Conservation (phyloP, 92 coral and sea anemone genomes). For the Palythoa caribaeorum region DNA sequence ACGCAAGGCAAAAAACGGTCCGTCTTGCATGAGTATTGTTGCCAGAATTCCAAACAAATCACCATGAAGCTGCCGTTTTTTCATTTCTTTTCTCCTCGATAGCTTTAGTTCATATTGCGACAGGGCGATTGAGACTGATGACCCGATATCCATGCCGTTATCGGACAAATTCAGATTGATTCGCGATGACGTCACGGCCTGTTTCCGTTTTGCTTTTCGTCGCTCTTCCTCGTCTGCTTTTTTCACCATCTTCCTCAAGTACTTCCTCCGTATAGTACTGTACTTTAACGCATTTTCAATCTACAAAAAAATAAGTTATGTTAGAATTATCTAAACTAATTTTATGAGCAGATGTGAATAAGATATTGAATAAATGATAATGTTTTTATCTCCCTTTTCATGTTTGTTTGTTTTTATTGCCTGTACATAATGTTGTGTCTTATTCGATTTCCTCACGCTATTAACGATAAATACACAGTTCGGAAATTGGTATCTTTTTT, state of each 20-base stretch:
- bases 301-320: background rate
- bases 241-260: conserved; percentile 22
- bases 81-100: conserved; percentile 35
- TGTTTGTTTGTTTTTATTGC: background rate
- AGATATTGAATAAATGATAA: background rate
- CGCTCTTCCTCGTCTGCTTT: conserved; percentile 8
- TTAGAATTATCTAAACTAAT: background rate
- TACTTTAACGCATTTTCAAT: background rate
- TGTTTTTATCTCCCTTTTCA: background rate
- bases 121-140: conserved; percentile 3
- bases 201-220: background rate
- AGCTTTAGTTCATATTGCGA: conserved; percentile 26
- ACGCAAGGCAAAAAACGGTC: conserved; percentile 79
- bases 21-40: conserved; percentile 91
- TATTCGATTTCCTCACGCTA: no score
- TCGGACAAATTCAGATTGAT: conserved; percentile 11
- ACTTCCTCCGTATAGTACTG: background rate
- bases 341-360: background rate
- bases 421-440: no score
- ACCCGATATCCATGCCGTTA: background rate
- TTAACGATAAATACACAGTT: no score
- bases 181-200: background rate
- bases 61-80: conserved; percentile 80
- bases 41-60: conserved; percentile 88
- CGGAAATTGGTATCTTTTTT: no score